Conservation (phyloP, 2,888 invertebrate species). For the Polietes domitor region DNA sequence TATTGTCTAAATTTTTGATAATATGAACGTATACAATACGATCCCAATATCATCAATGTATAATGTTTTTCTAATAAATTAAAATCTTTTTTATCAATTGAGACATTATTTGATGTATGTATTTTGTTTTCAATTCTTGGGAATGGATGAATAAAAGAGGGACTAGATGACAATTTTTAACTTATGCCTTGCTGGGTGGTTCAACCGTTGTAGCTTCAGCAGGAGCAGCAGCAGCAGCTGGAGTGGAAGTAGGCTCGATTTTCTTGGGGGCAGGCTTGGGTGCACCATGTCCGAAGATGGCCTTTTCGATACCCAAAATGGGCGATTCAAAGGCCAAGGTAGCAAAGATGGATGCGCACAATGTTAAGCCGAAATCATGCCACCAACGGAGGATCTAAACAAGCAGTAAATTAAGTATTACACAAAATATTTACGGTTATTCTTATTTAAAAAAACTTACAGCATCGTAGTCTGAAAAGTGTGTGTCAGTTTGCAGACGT, state of each 20-base stretch:
- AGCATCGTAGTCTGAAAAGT: slow-evolving; percentile 78
- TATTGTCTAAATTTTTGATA: slow-evolving; percentile 52
- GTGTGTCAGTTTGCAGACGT: slow-evolving; percentile 75
- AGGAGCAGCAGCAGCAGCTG: background rate
- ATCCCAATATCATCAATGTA: slow-evolving; percentile 32
- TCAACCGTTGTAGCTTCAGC: slow-evolving; percentile 31
- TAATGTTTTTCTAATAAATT: slow-evolving; percentile 46
- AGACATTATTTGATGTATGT: slow-evolving; percentile 42
- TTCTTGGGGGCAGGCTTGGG: slow-evolving; percentile 69
- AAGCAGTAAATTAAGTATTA: slow-evolving; percentile 14
- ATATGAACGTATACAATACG: slow-evolving; percentile 45
- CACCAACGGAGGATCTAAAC: slow-evolving; percentile 79
- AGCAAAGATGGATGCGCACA: slow-evolving; percentile 79
- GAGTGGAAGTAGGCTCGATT: slow-evolving; percentile 43
- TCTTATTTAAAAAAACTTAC: slow-evolving; percentile 70
- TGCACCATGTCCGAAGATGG: slow-evolving; percentile 73
- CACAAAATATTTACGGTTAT: background rate
- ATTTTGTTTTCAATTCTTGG: slow-evolving; percentile 14
- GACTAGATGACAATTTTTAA: slow-evolving; percentile 23
- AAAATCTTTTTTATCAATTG: slow-evolving; percentile 39
- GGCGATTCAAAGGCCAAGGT: slow-evolving; percentile 82
- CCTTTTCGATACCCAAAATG: slow-evolving; percentile 80
- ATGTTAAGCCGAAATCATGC: slow-evolving; percentile 80
- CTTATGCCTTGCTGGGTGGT: slow-evolving; percentile 47
- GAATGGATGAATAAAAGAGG: background rate